phyloP scores from a whole-genome alignment of 2,113 vertebrate species.

The Nanorana parkeri region DNA sequence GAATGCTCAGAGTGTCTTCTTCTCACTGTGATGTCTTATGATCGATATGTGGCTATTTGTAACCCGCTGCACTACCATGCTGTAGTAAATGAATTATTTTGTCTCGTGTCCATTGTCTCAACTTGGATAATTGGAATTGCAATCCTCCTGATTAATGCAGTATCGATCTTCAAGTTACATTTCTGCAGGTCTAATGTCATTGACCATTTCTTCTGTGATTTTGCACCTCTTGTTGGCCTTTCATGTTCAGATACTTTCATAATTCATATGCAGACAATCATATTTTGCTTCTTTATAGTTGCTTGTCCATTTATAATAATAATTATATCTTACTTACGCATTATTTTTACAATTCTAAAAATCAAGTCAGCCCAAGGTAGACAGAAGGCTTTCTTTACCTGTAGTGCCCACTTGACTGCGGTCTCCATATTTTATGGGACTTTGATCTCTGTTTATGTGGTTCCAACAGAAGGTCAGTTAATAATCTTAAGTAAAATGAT shows the following conservation, averaged over 20 bases:
- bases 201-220: conserved; percentile 54
- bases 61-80: conserved; percentile 59
- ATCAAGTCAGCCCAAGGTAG: conserved; percentile 28
- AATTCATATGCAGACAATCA: neutral
- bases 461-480: neutral
- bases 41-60: too few relatives aligned
- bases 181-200: conserved; percentile 45
- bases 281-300: conserved; percentile 59
- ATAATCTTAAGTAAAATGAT: neutral
- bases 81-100: conserved; percentile 56
- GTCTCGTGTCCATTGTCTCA: conserved; percentile 51
- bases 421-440: conserved; percentile 53
- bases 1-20: too few relatives aligned
- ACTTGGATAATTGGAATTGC: conserved; percentile 60
- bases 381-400: conserved; percentile 64
- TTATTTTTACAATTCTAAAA: conserved; percentile 58
- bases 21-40: too few relatives aligned
- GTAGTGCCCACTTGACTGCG: conserved; percentile 60
- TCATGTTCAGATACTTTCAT: conserved; percentile 10
- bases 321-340: conserved; percentile 59
- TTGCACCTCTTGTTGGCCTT: neutral
- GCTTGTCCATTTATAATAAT: conserved; percentile 59
- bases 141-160: conserved; percentile 46
- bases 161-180: conserved; percentile 35
- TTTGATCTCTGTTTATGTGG: conserved; percentile 52